Conservation (phyloP, 2,888 invertebrate species). For the Teleiodes luculella region DNA sequence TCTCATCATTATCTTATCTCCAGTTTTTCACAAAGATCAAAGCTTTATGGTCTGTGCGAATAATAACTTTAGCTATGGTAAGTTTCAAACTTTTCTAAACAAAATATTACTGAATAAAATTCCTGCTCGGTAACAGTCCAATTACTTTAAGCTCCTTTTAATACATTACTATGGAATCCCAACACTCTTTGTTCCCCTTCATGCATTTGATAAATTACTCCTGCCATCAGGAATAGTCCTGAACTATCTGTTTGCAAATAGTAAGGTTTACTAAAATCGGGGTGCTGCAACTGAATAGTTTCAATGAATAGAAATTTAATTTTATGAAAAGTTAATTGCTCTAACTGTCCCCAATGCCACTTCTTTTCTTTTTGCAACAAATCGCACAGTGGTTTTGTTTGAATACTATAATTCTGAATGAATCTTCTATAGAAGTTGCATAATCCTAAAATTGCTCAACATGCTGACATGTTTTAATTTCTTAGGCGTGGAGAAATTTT, state of each 20-base stretch:
- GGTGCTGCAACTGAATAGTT: conserved; percentile 6
- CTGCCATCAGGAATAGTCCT: conserved; percentile 23
- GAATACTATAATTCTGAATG: conserved; percentile 22
- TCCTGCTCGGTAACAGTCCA: conserved; percentile 33
- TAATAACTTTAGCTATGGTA: conserved; percentile 27
- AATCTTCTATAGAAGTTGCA: conserved; percentile 30
- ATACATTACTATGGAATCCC: conserved; percentile 24
- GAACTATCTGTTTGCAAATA: conserved; percentile 23
- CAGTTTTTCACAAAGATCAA: conserved; percentile 26
- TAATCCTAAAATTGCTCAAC: conserved; percentile 6
- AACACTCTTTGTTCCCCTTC: conserved; percentile 19
- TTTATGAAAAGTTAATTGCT: conserved; percentile 22
- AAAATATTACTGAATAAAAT: conserved; percentile 26
- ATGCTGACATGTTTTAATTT: background rate
- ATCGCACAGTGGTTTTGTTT: conserved; percentile 21
- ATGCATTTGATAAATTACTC: conserved; percentile 27
- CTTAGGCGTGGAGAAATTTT: background rate
- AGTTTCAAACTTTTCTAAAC: conserved; percentile 28
- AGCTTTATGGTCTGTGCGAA: conserved; percentile 28
- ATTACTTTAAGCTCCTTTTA: conserved; percentile 21
- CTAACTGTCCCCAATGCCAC: background rate
- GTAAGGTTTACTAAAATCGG: conserved; percentile 2
- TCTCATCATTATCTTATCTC: no score
- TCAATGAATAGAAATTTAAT: conserved; percentile 24
- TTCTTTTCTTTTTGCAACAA: background rate